Evolutionary conservation across 2,113 vertebrate species (phyloP).

Genomic region (Clarias macrocephalus): DNA sequence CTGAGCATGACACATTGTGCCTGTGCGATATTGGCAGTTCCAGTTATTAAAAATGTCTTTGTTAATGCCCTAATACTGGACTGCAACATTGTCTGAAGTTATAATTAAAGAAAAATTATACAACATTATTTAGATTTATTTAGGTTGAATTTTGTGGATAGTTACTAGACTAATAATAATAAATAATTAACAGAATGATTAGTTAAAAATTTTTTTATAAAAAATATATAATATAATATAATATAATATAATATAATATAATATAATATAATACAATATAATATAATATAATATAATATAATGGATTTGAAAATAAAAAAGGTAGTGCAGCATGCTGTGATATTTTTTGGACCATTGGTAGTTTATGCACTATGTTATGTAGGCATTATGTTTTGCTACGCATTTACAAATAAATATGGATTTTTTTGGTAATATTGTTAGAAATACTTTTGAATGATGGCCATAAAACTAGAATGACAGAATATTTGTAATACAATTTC

Average conservation of each 20-base stretch:
- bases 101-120: background rate
- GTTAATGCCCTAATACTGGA: background rate
- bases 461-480: background rate
- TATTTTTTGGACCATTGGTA: background rate
- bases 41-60: background rate
- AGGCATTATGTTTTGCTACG: background rate
- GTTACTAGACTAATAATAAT: no score
- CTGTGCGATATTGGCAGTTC: background rate
- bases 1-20: background rate
- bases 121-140: background rate
- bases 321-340: no score
- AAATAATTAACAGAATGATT: background rate
- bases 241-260: no score
- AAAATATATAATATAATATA: no score
- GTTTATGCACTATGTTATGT: background rate
- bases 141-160: background rate
- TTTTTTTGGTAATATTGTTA: background rate
- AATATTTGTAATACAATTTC: background rate
- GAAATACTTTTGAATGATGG: background rate
- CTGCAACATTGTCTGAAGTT: background rate
- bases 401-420: background rate
- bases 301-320: no score
- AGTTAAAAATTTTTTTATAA: no score
- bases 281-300: no score
- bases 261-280: no score